phyloP scores from a whole-genome alignment of 1,140 invertebrate species.

The Drosophila sechellia region DNA sequence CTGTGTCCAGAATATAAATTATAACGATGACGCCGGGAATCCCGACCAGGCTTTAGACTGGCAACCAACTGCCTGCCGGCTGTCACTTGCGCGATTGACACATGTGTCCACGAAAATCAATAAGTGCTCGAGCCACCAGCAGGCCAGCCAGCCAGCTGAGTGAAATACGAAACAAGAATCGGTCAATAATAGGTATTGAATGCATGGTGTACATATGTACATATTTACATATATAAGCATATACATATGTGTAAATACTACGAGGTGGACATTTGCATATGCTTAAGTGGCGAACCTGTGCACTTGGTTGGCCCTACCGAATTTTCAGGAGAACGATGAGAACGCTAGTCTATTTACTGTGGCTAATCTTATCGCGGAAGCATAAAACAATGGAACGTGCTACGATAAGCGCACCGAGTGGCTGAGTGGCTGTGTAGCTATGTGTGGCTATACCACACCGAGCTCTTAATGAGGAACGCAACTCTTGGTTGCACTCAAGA shows the following conservation, averaged over 20 bases:
- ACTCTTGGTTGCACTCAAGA: constrained; percentile 22
- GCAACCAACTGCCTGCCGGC: constrained; percentile 54
- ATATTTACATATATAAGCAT: neutral
- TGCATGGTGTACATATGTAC: neutral
- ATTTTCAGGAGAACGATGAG: constrained; percentile 1
- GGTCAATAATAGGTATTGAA: constrained; percentile 18
- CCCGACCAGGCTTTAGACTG: constrained; percentile 62
- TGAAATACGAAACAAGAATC: constrained; percentile 12
- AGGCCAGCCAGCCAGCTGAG: neutral
- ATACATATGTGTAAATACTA: no score
- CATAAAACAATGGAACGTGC: constrained; percentile 69
- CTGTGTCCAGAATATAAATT: constrained; percentile 26
- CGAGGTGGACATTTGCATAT: constrained; percentile 23
- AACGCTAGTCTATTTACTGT: constrained; percentile 11
- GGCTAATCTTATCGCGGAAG: constrained; percentile 63
- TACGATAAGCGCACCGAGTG: constrained; percentile 52
- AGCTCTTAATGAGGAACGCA: constrained; percentile 6
- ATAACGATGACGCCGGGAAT: constrained; percentile 69
- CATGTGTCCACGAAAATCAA: constrained; percentile 40
- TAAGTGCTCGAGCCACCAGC: constrained; percentile 7
- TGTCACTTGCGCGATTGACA: constrained; percentile 46
- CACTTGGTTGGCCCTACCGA: constrained; percentile 6
- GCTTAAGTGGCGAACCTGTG: constrained; percentile 2
- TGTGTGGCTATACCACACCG: constrained; percentile 4
- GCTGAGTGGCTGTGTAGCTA: constrained; percentile 3